A percentile compares a stretch with the other conserved stretches of the same genome.
Evolutionary conservation across 2,888 invertebrate species (phyloP).

Genomic region (Ennomos fuscantarius): DNA sequence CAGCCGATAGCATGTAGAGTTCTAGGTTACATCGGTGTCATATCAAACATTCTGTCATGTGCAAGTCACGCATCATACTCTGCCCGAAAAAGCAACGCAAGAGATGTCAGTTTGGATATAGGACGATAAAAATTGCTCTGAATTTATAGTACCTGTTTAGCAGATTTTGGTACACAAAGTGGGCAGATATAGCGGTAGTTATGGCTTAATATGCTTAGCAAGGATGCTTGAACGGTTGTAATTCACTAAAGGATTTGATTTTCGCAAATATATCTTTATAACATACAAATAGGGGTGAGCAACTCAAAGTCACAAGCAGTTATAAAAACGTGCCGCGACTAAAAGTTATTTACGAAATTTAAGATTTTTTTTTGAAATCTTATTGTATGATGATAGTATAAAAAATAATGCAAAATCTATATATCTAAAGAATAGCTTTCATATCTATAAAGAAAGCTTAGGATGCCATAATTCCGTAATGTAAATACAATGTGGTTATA

Average conservation of each 20-base stretch:
- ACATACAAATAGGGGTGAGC: constrained; percentile 6
- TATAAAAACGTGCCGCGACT: too few relatives aligned
- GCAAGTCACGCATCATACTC: constrained; percentile 36
- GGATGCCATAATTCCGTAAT: constrained; percentile 29
- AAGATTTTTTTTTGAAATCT: too few relatives aligned
- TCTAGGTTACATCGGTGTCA: constrained; percentile 10
- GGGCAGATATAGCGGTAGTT: constrained; percentile 32
- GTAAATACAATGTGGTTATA: constrained; percentile 22
- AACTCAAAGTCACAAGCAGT: background rate
- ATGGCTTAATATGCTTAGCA: constrained; percentile 27
- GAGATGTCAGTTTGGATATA: constrained; percentile 30
- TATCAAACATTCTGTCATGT: constrained; percentile 28
- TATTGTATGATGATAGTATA: too few relatives aligned
- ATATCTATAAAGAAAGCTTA: constrained; percentile 21
- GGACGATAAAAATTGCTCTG: constrained; percentile 35
- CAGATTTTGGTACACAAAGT: constrained; percentile 31
- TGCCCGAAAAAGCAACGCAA: constrained; percentile 24
- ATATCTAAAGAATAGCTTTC: constrained; percentile 1
- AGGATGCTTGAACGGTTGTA: constrained; percentile 17
- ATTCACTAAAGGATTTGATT: constrained; percentile 18
- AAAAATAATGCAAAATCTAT: background rate
- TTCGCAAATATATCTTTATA: constrained; percentile 3
- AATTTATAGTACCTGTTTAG: constrained; percentile 42
- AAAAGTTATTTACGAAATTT: too few relatives aligned
- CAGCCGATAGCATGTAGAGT: constrained; percentile 20